A percentile compares a stretch with the other conserved stretches of the same genome.
These are phyloP conservation scores for Eupsilia transversa DNA, from an alignment of 2,888 invertebrate genomes.

Conservation along the genomic window DNA sequence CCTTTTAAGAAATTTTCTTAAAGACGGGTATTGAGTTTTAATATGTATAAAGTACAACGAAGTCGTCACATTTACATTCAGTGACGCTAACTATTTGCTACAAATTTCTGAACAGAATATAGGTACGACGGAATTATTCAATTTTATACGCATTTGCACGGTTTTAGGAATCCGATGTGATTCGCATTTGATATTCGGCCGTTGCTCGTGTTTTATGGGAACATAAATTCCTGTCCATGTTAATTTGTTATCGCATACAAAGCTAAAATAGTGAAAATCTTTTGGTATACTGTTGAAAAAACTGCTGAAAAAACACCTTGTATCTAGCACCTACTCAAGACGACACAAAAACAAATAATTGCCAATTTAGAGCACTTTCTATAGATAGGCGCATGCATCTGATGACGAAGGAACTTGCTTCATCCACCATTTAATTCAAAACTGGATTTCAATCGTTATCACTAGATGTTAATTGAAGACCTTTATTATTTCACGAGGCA, in stretches of 20 bases:
- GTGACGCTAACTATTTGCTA: constrained; percentile 64
- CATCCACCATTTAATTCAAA: constrained; percentile 13
- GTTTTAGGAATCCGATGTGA: constrained; percentile 70
- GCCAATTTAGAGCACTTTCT: constrained; percentile 63
- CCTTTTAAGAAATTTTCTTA: constrained; percentile 69
- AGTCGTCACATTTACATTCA: constrained; percentile 74
- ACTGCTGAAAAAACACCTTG: neutral
- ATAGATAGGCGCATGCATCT: constrained; percentile 36
- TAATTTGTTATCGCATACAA: constrained; percentile 35
- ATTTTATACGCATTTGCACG: constrained; percentile 60
- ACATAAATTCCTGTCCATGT: constrained; percentile 49
- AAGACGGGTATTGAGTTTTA: constrained; percentile 67
- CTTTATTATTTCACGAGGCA: constrained; percentile 36
- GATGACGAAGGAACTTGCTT: constrained; percentile 19
- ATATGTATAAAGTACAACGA: constrained; percentile 71
- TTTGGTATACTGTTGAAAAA: neutral
- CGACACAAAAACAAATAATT: constrained; percentile 54
- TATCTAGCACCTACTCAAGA: constrained; percentile 30
- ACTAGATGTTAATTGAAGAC: constrained; percentile 32
- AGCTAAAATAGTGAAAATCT: constrained; percentile 13
- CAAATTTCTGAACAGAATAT: constrained; percentile 63
- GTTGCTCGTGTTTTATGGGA: constrained; percentile 55
- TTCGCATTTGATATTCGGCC: constrained; percentile 62
- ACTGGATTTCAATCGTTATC: constrained; percentile 19
- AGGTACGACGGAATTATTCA: constrained; percentile 52